phyloP scores from a whole-genome alignment of 2,888 invertebrate genomes.

The Conomelus anceps region DNA sequence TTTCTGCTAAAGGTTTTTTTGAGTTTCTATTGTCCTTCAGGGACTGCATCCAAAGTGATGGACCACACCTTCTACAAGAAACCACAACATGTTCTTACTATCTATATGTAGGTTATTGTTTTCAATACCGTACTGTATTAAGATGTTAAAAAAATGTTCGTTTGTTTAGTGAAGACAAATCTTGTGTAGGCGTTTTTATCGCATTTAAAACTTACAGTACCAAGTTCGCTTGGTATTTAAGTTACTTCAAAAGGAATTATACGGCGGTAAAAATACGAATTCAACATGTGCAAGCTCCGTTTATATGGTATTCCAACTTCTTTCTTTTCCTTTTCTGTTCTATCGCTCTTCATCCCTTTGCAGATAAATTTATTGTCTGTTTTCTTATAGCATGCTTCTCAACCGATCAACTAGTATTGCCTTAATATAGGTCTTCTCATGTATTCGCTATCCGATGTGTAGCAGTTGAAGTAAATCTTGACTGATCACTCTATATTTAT shows the following conservation, averaged over 20 bases:
- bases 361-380: background rate
- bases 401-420: background rate
- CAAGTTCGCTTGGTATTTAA: background rate
- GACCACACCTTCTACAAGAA: too few species aligned
- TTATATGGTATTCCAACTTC: background rate
- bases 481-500: background rate
- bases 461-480: background rate
- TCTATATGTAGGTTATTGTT: too few species aligned
- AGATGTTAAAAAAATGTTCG: background rate
- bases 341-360: background rate
- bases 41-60: too few species aligned
- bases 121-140: background rate
- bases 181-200: background rate
- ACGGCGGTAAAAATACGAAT: background rate
- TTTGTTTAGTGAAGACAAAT: background rate
- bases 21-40: too few species aligned
- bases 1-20: too few species aligned
- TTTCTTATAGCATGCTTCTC: background rate
- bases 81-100: too few species aligned
- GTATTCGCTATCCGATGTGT: too few species aligned
- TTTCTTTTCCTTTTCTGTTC: background rate
- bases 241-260: background rate
- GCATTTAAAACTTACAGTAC: too few species aligned
- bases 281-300: background rate
- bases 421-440: background rate